phyloP scores from a whole-genome alignment of 2,113 vertebrate genomes.

The Lasiurus borealis region DNA sequence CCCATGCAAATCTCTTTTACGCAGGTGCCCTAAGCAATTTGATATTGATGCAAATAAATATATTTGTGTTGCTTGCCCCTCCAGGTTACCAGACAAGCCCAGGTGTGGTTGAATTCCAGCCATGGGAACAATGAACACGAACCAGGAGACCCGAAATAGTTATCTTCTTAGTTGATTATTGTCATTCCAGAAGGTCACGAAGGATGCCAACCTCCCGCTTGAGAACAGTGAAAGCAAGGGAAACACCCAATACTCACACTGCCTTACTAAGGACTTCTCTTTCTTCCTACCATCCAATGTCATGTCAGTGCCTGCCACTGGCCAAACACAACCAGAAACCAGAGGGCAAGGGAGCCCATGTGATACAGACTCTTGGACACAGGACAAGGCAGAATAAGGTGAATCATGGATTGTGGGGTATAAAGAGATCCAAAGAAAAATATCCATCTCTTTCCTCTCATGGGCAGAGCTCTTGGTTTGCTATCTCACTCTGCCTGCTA shows the following conservation, averaged over 20 bases:
- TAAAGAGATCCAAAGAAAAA: background rate
- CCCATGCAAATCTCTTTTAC: constrained; percentile 57
- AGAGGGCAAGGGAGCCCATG: background rate
- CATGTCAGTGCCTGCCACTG: background rate
- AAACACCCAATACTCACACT: background rate
- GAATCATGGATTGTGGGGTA: background rate
- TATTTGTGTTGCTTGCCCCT: constrained; percentile 40
- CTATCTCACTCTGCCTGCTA: background rate
- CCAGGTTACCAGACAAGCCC: constrained; percentile 37
- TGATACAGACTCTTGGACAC: background rate
- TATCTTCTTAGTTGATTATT: constrained; percentile 55
- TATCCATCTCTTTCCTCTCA: background rate
- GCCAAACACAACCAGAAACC: constrained; percentile 49
- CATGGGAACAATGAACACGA: constrained; percentile 54
- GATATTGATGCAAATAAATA: constrained; percentile 63
- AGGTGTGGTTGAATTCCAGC: constrained; percentile 47
- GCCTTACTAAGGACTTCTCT: background rate
- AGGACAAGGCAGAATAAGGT: background rate
- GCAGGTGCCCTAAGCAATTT: constrained; percentile 37
- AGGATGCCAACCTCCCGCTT: constrained; percentile 29
- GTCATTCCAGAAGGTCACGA: constrained; percentile 40
- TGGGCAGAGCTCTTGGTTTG: background rate
- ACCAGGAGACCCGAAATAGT: background rate
- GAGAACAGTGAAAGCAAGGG: constrained; percentile 21
- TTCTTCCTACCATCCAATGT: background rate